Conservation (phyloP, 2,797 vertebrate species). For the Podargus strigoides region DNA sequence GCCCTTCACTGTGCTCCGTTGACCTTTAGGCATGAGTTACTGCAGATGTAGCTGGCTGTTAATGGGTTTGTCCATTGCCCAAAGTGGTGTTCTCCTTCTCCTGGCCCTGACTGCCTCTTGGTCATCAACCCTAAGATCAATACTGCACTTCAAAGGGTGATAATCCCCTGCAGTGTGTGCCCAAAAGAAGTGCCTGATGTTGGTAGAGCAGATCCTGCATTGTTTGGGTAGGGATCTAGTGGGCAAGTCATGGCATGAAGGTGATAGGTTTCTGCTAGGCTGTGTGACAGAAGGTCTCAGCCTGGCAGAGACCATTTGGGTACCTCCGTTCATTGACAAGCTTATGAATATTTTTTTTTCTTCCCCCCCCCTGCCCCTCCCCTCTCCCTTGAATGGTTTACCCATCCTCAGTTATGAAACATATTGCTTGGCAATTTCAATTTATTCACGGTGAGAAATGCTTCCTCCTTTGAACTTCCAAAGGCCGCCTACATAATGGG, state of each 20-base stretch:
- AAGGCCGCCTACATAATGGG: background rate
- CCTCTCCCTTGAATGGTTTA: background rate
- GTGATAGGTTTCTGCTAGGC: background rate
- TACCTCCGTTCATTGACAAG: background rate
- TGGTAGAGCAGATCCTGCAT: background rate
- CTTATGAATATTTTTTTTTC: background rate
- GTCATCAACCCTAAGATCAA: background rate
- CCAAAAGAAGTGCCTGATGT: background rate
- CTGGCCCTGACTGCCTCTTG: background rate
- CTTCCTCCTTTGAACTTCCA: slow-evolving; percentile 53
- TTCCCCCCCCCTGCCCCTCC: too few species aligned
- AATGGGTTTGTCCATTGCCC: background rate
- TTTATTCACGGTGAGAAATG: slow-evolving; percentile 26
- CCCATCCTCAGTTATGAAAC: background rate
- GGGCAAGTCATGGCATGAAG: background rate
- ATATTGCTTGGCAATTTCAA: slow-evolving; percentile 1
- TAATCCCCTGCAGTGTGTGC: background rate
- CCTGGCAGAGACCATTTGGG: background rate
- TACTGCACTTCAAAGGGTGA: background rate
- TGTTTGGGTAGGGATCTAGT: background rate
- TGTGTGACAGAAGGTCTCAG: background rate
- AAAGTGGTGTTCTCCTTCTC: background rate
- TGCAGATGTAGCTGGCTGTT: background rate
- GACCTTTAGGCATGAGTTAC: background rate
- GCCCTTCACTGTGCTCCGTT: background rate